Evolutionary conservation across 2,888 invertebrate genomes (phyloP).

Genomic region (Perithous albicinctus): DNA sequence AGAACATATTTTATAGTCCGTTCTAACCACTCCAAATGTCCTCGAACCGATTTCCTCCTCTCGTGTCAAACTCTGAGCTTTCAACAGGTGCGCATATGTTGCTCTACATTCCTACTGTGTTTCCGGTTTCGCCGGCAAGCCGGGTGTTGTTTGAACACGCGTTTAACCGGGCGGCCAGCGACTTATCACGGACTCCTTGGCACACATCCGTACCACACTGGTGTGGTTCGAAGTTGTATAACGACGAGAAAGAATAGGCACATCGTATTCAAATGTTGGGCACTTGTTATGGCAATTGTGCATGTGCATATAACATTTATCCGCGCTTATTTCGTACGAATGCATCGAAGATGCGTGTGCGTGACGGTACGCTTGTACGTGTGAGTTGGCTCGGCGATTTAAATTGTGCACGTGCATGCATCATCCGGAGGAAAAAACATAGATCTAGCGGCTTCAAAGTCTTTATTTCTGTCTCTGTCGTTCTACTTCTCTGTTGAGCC

Average conservation of each 20-base stretch:
- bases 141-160: neutral
- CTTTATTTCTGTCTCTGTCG: slow-evolving; percentile 33
- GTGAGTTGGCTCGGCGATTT: slow-evolving; percentile 24
- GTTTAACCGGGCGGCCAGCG: slow-evolving; percentile 13
- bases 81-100: neutral
- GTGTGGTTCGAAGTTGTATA: slow-evolving; percentile 17
- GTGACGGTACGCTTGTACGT: neutral
- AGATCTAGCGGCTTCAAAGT: slow-evolving; percentile 34
- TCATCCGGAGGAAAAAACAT: slow-evolving; percentile 27
- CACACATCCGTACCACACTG: slow-evolving; percentile 27
- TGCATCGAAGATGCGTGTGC: neutral
- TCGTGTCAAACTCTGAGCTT: neutral
- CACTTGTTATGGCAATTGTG: slow-evolving; percentile 13
- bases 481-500: slow-evolving; percentile 51
- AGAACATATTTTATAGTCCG: neutral
- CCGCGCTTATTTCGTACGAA: neutral
- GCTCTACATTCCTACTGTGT: neutral
- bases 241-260: neutral
- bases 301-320: slow-evolving; percentile 2
- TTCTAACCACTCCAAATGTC: neutral
- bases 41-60: neutral
- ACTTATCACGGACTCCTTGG: slow-evolving; percentile 54
- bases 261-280: slow-evolving; percentile 38
- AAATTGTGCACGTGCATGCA: slow-evolving; percentile 38
- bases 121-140: slow-evolving; percentile 9